A percentile compares a stretch with the other conserved stretches of the same genome.
phyloP scores from a whole-genome alignment of 2,113 vertebrate species.

The Odocoileus virginianus region DNA sequence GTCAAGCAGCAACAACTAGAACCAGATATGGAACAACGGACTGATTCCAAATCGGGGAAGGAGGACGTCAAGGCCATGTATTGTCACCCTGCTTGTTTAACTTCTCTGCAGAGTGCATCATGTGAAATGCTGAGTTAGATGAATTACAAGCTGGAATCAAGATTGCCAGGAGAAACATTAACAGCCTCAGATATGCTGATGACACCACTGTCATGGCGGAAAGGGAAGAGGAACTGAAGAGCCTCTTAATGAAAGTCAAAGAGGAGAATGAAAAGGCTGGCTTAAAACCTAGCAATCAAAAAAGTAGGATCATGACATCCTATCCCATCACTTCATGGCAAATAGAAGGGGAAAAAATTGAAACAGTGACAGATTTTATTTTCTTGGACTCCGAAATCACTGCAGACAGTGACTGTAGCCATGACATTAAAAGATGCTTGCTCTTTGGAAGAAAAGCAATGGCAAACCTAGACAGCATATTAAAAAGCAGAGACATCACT shows the following conservation, averaged over 20 bases:
- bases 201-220: not conserved
- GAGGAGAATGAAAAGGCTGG: not conserved
- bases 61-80: not conserved
- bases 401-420: not conserved
- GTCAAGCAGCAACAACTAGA: not conserved
- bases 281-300: not conserved
- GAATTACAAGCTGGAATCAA: not conserved
- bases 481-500: not conserved
- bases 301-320: not conserved
- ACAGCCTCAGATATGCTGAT: not conserved
- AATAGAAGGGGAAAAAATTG: not conserved
- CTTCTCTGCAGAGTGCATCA: not conserved
- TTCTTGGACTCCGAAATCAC: not conserved
- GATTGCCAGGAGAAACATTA: not conserved
- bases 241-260: not conserved
- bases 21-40: not conserved
- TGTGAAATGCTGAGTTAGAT: not conserved
- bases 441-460: not conserved
- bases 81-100: not conserved
- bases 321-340: not conserved
- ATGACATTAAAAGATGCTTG: not conserved
- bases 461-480: not conserved
- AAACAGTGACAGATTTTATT: not conserved
- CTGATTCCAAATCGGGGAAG: not conserved
- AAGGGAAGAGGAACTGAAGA: not conserved